Base-by-base conservation (phyloP, 37 sponge, comb jelly and placozoan species). In the Haliclona indistincta region DNA sequence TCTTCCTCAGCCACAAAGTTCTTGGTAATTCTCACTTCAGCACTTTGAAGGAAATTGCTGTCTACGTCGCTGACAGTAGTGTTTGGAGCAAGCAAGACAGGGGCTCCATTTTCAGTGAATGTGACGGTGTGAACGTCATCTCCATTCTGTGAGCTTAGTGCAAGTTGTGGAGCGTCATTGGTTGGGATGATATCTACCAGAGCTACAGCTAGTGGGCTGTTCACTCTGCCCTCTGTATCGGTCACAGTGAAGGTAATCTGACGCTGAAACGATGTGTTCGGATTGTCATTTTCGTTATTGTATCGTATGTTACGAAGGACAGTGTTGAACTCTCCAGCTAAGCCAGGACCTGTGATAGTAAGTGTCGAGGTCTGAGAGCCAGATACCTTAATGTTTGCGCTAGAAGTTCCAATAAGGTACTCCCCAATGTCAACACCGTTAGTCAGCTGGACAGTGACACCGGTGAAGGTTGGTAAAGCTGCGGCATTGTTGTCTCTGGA, bases 61-160 rank as follows among this genome's bases (percentile, higher is more conserved):
- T 91, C 91, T 49, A 85, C 74, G 62, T 91, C 91, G 0, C 10
- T 33, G n/a, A 85, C 63, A 4, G 32, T 40, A 7, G 78, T 17
- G 15, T 30, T 38, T 36, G 71, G 63, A 38, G 73, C 72, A 10
- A 87, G 4, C 0, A 19, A 5, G 36, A 81, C 70, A 8, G 54
- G 74, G 0, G 26, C 34, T 10, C 71, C 38, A 0, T 64, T 77
- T 47, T 87, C 88, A 2, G 37, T 51, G 23, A 52, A 87, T 25
- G 15, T 15, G 17, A 76, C 79, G 0, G 62, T 64, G 15, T 20
- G 45, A 2, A 68, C 3, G 0, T 52, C 13, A 43, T 68, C 74
- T 3, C 43, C 64, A 42, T 7, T 22, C 1, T 28, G 68, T 4
- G 26, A 7, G 8, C 36, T 19, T 0, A 78, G 42, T 22, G 44